Evolutionary conservation across 2,113 vertebrate genomes (phyloP).

Genomic region (Poeciliopsis retropinna): DNA sequence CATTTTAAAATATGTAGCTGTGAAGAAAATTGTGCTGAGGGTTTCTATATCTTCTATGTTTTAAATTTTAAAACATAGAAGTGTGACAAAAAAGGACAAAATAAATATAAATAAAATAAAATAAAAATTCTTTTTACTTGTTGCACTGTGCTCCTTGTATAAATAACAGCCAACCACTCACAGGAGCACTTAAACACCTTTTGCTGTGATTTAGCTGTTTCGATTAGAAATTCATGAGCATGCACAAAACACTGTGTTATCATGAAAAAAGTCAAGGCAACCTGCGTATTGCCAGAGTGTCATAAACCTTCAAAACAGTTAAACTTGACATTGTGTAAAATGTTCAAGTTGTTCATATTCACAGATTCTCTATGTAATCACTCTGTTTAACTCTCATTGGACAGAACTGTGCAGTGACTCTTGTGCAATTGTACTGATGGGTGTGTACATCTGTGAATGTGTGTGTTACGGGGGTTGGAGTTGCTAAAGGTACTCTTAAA

Average conservation of each 20-base stretch:
- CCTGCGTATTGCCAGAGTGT: background rate
- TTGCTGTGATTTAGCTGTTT: background rate
- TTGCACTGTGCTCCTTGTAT: background rate
- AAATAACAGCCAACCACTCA: background rate
- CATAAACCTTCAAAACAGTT: background rate
- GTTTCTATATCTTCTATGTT: background rate
- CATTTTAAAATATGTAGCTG: background rate
- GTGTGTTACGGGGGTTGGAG: background rate
- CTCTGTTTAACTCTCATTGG: background rate
- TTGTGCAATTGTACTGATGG: background rate
- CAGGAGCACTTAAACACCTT: background rate
- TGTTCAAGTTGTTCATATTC: background rate
- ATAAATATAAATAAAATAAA: background rate
- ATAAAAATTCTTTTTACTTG: background rate
- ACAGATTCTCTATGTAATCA: background rate
- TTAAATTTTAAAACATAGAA: background rate
- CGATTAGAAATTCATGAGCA: background rate
- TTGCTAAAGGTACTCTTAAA: slow-evolving; percentile 5
- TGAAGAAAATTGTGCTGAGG: background rate
- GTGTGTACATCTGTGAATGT: background rate
- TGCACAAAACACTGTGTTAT: background rate
- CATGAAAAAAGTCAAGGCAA: background rate
- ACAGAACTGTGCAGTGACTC: background rate
- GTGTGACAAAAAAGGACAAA: background rate
- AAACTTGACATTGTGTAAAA: too few relatives aligned